Evolutionary conservation across 2,797 vertebrate genomes (phyloP).

Genomic region (Enteromius mattozi): DNA sequence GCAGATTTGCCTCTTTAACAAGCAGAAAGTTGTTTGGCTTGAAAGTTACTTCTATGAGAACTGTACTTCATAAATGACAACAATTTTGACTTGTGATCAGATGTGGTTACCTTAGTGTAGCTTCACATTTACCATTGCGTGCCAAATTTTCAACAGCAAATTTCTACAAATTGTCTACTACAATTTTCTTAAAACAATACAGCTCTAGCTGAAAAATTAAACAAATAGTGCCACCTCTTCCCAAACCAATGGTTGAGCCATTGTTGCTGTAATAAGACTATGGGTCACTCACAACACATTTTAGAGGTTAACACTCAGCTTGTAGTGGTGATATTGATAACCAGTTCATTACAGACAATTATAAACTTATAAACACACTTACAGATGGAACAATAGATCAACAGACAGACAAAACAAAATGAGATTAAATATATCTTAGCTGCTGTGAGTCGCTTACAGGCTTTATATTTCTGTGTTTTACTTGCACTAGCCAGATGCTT

Average conservation of each 20-base stretch:
- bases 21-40: background rate
- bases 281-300: background rate
- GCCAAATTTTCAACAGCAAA: background rate
- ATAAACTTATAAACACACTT: background rate
- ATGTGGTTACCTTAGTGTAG: too few relatives aligned
- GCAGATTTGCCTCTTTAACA: background rate
- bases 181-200: background rate
- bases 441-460: background rate
- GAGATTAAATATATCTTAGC: background rate
- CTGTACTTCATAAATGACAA: background rate
- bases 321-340: background rate
- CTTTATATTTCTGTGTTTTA: background rate
- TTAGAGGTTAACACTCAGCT: background rate
- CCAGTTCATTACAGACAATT: background rate
- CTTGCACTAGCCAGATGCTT: background rate
- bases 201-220: background rate
- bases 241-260: background rate
- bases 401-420: background rate
- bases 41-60: background rate
- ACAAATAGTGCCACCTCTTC: background rate
- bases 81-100: background rate
- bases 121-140: background rate
- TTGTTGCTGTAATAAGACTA: background rate
- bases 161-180: background rate
- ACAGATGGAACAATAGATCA: background rate